These are phyloP conservation scores for Drosophila prolongata DNA, from an alignment of 2,888 invertebrate genomes.

Conservation along the genomic window DNA sequence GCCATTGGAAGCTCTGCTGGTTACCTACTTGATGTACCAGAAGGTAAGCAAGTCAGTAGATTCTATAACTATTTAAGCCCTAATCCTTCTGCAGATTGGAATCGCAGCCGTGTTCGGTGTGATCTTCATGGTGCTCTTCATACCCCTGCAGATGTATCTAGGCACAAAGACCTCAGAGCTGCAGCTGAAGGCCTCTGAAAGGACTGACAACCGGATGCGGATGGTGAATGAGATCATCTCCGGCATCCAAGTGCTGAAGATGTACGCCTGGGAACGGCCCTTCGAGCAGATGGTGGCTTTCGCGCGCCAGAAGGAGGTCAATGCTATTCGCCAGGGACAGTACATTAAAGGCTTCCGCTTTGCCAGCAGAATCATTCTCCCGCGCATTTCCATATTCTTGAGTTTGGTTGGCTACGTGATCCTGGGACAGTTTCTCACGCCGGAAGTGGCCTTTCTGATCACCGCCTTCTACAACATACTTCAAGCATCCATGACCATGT, in stretches of 20 bases:
- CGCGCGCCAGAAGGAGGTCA: slow-evolving; percentile 87
- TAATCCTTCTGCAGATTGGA: slow-evolving; percentile 84
- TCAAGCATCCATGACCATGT: slow-evolving; percentile 93
- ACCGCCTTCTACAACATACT: slow-evolving; percentile 95
- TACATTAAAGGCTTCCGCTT: slow-evolving; percentile 90
- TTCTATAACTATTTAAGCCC: rapidly evolving
- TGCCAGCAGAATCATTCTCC: slow-evolving; percentile 94
- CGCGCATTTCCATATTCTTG: slow-evolving; percentile 93
- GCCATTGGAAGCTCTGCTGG: slow-evolving; percentile 92
- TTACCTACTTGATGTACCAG: slow-evolving; percentile 91
- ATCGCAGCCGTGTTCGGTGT: slow-evolving; percentile 87
- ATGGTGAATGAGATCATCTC: slow-evolving; percentile 96
- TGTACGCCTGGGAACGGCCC: slow-evolving; percentile 97
- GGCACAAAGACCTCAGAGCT: slow-evolving; percentile 91
- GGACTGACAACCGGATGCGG: slow-evolving; percentile 95
- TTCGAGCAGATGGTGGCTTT: slow-evolving; percentile 91
- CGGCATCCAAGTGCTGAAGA: slow-evolving; percentile 96
- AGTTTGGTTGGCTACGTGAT: slow-evolving; percentile 92
- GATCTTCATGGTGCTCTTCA: slow-evolving; percentile 87
- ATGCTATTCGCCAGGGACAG: slow-evolving; percentile 89
- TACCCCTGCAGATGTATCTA: slow-evolving; percentile 91
- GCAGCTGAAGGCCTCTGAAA: slow-evolving; percentile 91
- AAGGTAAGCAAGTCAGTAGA: slow-evolving; percentile 83
- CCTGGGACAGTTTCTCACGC: slow-evolving; percentile 89
- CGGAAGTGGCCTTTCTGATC: slow-evolving; percentile 94